Base-by-base conservation (phyloP, 2,113 vertebrate species). In the Myotis yumanensis region DNA sequence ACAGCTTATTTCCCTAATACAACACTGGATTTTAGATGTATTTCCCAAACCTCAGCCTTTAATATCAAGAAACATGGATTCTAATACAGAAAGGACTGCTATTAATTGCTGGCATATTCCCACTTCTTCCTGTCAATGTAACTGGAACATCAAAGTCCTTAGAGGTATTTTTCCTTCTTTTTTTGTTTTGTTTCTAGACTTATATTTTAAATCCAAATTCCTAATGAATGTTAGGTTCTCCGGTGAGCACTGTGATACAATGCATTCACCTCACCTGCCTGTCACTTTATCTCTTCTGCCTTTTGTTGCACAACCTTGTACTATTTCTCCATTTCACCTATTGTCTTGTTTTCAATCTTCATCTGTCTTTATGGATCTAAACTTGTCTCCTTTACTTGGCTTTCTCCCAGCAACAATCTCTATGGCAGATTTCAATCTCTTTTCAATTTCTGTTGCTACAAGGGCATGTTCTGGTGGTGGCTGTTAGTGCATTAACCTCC, bases 391-490 rank as follows among this genome's bases (percentile, higher is more conserved):
- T 72, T 66, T 83, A 11, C 46, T 68, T 95, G 51, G 4, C 51
- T 93, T 86, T 84, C 4, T 23, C 37, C 43, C 5, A 66, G 10
- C 12, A 89, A 89, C 30, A 89, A 89, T 11, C 0, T 43, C 30
- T n/a, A 35, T 8, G 11, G 59, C 3, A 89, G 23, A 85, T 87
- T 94, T 84, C 80, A 81, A 64, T 91, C 76, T 89, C 32, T 96
- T 80, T 92, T 52, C 82, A 91, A 93, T 89, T 96, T 94, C 37
- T 88, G 0, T 91, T 72, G 59, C 46, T 84, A 54, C 12, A 66
- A 72, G 35, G 20, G 2, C 30, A 84, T 64, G 14, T 5, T 91
- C 37, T 88, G 15, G 10, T 20, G 8, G 43, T 79, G 37, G 22
- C 40, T 76, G 22, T 52, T 57, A 48, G 17, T 16, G 3, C 18